A percentile compares a stretch with the other conserved stretches of the same genome.
Evolutionary conservation across 2,888 invertebrate species (phyloP).

Genomic region (Hipparchia semele): DNA sequence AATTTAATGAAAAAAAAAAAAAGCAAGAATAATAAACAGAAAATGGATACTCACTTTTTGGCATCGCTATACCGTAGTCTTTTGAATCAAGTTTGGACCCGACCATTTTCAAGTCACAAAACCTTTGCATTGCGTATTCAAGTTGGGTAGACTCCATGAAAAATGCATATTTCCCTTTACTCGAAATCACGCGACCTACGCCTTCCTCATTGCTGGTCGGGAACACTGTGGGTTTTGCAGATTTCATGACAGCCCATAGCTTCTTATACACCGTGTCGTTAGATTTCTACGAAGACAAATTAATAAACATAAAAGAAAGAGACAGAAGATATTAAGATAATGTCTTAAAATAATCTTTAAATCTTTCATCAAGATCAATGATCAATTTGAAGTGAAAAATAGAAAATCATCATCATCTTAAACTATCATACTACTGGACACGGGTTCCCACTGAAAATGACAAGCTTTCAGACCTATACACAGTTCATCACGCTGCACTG

Average conservation of each 20-base stretch:
- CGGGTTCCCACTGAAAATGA: no score
- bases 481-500: no score
- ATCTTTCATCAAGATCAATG: no score
- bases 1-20: not conserved
- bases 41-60: slow-evolving; percentile 85
- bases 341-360: no score
- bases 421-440: no score
- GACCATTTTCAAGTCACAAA: slow-evolving; percentile 91
- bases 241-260: slow-evolving; percentile 95
- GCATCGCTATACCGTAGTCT: slow-evolving; percentile 92
- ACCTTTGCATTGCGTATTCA: slow-evolving; percentile 92
- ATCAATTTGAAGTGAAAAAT: no score
- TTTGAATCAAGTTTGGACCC: slow-evolving; percentile 92
- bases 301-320: not conserved
- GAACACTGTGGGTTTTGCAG: slow-evolving; percentile 91
- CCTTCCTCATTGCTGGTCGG: slow-evolving; percentile 91
- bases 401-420: no score
- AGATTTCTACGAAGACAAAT: slow-evolving; percentile 84
- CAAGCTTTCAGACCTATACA: no score
- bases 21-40: no score
- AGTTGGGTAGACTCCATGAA: slow-evolving; percentile 98
- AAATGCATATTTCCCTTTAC: slow-evolving; percentile 93
- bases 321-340: not conserved
- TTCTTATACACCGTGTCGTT: slow-evolving; percentile 93
- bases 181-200: slow-evolving; percentile 89